These are phyloP conservation scores for Zaprionus bogoriensis DNA, from an alignment of 2,888 invertebrate genomes.

Conservation along the genomic window DNA sequence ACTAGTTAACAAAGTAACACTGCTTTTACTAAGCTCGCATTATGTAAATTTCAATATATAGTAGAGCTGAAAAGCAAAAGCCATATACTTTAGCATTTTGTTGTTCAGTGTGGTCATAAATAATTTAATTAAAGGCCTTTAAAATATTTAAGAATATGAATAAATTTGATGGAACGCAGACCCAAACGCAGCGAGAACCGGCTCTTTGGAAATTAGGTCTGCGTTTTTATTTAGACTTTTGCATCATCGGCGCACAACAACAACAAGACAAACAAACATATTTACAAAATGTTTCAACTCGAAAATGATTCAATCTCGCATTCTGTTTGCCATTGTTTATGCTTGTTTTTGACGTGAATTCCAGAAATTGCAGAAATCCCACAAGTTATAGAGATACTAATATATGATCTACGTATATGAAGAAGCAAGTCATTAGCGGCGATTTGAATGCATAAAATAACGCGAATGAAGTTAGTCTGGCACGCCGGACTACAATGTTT, in stretches of 20 bases:
- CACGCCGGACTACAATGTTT: conserved; percentile 10
- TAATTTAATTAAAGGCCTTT: conserved; percentile 17
- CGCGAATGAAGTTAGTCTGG: conserved; percentile 19
- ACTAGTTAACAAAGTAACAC: too few relatives aligned
- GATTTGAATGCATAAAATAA: conserved; percentile 22
- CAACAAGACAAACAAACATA: conserved; percentile 29
- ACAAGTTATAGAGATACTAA: conserved; percentile 2
- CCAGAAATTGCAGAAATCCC: conserved; percentile 24
- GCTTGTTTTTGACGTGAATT: conserved; percentile 20
- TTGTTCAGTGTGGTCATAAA: conserved; percentile 18
- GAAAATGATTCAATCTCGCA: conserved; percentile 39
- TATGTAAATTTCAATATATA: too few relatives aligned
- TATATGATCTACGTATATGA: too few relatives aligned
- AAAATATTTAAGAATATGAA: conserved; percentile 29
- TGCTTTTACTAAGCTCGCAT: too few relatives aligned
- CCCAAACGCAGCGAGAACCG: conserved; percentile 40
- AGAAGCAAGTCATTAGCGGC: conserved; percentile 17
- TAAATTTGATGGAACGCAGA: conserved; percentile 20
- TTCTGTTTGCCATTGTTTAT: conserved; percentile 12
- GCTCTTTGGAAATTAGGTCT: conserved; percentile 69
- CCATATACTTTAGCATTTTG: too few relatives aligned
- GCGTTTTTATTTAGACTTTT: conserved; percentile 72
- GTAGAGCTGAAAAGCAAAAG: too few relatives aligned
- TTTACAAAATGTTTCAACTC: conserved; percentile 38
- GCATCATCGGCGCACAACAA: conserved; percentile 52